These are phyloP conservation scores for Amiota mariae DNA, from an alignment of 2,888 invertebrate genomes.

Conservation along the genomic window DNA sequence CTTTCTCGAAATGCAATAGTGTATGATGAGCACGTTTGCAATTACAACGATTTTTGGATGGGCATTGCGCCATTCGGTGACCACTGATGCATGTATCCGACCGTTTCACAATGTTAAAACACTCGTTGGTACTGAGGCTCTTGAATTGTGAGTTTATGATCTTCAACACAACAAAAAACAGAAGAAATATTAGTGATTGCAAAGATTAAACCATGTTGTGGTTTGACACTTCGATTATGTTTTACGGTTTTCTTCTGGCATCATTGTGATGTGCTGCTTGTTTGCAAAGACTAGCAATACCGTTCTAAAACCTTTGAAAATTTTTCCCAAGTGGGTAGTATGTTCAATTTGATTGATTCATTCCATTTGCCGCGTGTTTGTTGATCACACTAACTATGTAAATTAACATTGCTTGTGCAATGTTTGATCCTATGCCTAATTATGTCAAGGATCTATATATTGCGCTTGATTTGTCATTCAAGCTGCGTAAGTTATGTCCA, in stretches of 20 bases:
- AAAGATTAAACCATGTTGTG: not conserved
- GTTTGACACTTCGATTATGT: not conserved
- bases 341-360: constrained; percentile 11
- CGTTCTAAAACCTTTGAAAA: too few species aligned
- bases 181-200: constrained; percentile 6
- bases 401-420: too few species aligned
- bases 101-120: not conserved
- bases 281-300: not conserved
- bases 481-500: too few species aligned
- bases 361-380: constrained; percentile 23
- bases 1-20: not conserved
- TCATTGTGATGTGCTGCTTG: not conserved
- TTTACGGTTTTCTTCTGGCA: not conserved
- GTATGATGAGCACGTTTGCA: not conserved
- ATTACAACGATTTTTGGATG: not conserved
- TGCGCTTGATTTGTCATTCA: too few species aligned
- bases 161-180: constrained; percentile 14
- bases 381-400: too few species aligned
- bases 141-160: constrained; percentile 19
- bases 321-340: too few species aligned
- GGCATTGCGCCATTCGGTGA: not conserved
- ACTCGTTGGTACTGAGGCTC: not conserved
- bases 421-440: too few species aligned
- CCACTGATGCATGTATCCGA: not conserved
- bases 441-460: too few species aligned